Conservation (phyloP, 2,797 vertebrate species). For the Picus viridis region DNA sequence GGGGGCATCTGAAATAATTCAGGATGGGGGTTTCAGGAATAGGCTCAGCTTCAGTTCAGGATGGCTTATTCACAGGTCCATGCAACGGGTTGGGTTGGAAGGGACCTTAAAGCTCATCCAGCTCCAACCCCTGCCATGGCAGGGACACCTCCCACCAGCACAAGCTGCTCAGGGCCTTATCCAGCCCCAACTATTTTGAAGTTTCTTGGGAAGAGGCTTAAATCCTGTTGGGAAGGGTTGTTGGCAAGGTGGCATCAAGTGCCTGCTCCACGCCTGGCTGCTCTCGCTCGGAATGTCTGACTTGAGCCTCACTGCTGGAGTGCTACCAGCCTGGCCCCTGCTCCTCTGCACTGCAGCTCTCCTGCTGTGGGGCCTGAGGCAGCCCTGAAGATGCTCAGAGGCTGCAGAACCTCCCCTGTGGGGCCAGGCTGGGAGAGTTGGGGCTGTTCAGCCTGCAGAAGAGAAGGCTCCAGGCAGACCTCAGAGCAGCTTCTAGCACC, state of each 20-base stretch:
- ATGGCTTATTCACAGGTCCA: neutral
- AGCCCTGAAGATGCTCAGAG: no score
- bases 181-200: neutral
- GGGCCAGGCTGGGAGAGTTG: no score
- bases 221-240: neutral
- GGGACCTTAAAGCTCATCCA: no score
- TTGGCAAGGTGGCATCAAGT: neutral
- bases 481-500: no score
- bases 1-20: neutral
- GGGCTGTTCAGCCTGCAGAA: no score
- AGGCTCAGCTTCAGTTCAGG: neutral
- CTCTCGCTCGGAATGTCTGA: neutral
- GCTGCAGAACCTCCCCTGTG: no score
- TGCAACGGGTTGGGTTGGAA: no score
- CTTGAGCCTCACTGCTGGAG: neutral
- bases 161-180: no score
- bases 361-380: rapidly evolving
- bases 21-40: neutral
- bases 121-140: no score
- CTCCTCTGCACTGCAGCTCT: neutral
- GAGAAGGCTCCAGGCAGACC: no score
- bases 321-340: neutral
- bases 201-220: neutral
- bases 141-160: no score
- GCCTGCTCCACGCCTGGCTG: neutral